phyloP scores from a whole-genome alignment of 23 tunicate species.

The Halocynthia roretzi region DNA sequence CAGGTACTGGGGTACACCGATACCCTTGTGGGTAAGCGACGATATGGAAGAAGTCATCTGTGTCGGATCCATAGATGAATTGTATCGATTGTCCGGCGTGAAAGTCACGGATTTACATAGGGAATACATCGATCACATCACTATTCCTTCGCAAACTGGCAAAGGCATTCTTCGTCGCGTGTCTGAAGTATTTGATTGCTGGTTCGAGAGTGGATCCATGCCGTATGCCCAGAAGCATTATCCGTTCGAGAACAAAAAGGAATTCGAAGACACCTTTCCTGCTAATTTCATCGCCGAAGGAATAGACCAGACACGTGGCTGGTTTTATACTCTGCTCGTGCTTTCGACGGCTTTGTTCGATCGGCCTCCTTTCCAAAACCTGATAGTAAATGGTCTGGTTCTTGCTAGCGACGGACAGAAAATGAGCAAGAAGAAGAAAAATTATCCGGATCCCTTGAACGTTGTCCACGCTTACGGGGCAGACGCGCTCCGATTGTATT shows the following conservation, averaged over 20 bases:
- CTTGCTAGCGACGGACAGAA: slow-evolving; percentile 96
- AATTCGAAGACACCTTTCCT: slow-evolving; percentile 95
- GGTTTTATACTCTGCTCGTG: slow-evolving; percentile 98
- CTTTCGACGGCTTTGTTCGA: slow-evolving; percentile 85
- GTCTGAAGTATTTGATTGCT: slow-evolving; percentile 96
- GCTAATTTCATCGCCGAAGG: slow-evolving; percentile 99
- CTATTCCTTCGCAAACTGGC: slow-evolving; percentile 86
- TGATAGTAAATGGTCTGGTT: slow-evolving; percentile 94
- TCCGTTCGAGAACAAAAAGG: slow-evolving; percentile 97
- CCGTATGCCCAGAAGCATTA: slow-evolving; percentile 99
- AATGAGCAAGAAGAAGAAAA: slow-evolving; percentile 96
- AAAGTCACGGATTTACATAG: slow-evolving; percentile 86
- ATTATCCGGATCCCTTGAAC: slow-evolving; percentile 91
- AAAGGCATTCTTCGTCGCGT: slow-evolving; percentile 74
- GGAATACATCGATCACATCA: slow-evolving; percentile 91
- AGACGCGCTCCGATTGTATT: slow-evolving; percentile 94
- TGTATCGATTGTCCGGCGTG: slow-evolving; percentile 66
- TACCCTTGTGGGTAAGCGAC: slow-evolving; percentile 93
- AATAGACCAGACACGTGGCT: slow-evolving; percentile 97
- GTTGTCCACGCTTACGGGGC: slow-evolving; percentile 82
- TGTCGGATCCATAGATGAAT: slow-evolving; percentile 81
- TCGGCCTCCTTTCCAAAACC: slow-evolving; percentile 93
- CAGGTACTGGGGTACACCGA: slow-evolving; percentile 99
- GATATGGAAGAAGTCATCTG: slow-evolving; percentile 93
- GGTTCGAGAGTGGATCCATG: slow-evolving; percentile 99